Evolutionary conservation across 2,888 invertebrate genomes (phyloP).

Genomic region (Dexiosoma caninum): DNA sequence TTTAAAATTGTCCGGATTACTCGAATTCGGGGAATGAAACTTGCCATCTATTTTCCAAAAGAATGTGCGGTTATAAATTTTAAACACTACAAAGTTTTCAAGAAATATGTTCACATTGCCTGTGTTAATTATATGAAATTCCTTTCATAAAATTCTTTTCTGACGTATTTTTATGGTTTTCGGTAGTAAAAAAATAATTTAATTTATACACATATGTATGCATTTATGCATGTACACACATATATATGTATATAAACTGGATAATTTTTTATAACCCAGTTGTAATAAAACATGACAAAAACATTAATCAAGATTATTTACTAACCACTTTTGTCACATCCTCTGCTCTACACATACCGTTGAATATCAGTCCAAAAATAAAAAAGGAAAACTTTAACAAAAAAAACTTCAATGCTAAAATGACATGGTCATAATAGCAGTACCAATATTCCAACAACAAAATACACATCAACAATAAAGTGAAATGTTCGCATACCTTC

Average conservation of each 20-base stretch:
- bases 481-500: too few relatives aligned
- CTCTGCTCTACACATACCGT: conserved; percentile 15
- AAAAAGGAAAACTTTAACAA: conserved; percentile 29
- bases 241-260: conserved; percentile 38
- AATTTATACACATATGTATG: too few relatives aligned
- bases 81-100: too few relatives aligned
- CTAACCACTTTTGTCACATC: conserved; percentile 60
- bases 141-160: too few relatives aligned
- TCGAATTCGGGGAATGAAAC: too few relatives aligned
- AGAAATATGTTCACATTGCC: too few relatives aligned
- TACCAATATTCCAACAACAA: conserved; percentile 8
- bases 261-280: conserved; percentile 59
- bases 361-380: conserved; percentile 4
- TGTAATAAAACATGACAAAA: conserved; percentile 64
- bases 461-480: background rate
- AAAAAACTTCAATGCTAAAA: conserved; percentile 48
- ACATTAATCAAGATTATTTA: conserved; percentile 66
- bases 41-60: too few relatives aligned
- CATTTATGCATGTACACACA: too few relatives aligned
- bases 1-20: too few relatives aligned
- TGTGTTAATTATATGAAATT: too few relatives aligned
- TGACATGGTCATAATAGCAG: conserved; percentile 42
- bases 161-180: conserved; percentile 28
- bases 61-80: too few relatives aligned
- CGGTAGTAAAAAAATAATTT: background rate